Evolutionary conservation across 1,140 invertebrate species (phyloP).

Genomic region (Apolygus lucorum): DNA sequence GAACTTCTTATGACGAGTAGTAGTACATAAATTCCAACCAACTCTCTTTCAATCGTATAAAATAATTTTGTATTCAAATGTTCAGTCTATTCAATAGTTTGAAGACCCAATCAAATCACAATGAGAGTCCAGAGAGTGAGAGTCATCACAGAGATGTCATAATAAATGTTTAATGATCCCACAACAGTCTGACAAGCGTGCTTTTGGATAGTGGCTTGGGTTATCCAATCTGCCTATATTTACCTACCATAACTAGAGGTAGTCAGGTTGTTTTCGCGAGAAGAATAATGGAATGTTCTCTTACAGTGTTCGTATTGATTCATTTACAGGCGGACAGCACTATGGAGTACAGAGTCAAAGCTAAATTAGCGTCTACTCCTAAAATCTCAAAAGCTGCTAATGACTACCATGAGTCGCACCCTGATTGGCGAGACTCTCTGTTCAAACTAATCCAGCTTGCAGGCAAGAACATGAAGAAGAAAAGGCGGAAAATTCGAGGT

Average conservation of each 20-base stretch:
- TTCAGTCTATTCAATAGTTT: too few species aligned
- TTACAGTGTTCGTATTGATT: not conserved
- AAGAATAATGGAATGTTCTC: not conserved
- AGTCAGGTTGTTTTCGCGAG: not conserved
- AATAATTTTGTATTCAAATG: too few species aligned
- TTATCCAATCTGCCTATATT: not conserved
- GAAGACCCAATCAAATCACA: too few species aligned
- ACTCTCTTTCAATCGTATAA: too few species aligned
- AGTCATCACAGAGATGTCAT: too few species aligned
- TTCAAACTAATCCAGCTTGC: conserved; percentile 5
- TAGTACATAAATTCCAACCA: too few species aligned
- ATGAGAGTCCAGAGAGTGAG: too few species aligned
- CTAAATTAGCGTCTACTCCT: not conserved
- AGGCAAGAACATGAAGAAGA: conserved; percentile 7
- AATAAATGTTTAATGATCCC: not conserved
- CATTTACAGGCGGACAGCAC: conserved; percentile 9
- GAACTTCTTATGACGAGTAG: too few species aligned
- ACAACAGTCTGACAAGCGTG: not conserved
- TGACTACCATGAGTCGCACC: not conserved
- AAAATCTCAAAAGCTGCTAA: not conserved
- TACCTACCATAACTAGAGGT: not conserved
- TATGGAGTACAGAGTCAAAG: conserved; percentile 6
- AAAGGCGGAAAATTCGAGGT: not conserved
- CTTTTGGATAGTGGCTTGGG: not conserved
- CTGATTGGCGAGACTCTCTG: conserved; percentile 16